A percentile compares a stretch with the other conserved stretches of the same genome.
Conservation (phyloP, 2,113 vertebrate genomes). For the Bettongia penicillata region DNA sequence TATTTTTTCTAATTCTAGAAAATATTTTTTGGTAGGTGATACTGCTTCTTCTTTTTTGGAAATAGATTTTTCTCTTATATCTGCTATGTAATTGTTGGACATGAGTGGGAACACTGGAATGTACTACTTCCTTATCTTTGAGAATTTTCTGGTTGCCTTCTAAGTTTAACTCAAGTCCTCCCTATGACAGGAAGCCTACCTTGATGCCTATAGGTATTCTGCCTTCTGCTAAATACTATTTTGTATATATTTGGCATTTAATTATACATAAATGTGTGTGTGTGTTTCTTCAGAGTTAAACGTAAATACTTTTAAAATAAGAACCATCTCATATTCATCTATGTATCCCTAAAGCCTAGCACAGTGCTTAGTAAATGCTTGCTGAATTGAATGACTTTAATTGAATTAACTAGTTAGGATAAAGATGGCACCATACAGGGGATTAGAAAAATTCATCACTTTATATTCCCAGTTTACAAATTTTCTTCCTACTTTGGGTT, state of each 20-base stretch:
- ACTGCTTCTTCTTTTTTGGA: neutral
- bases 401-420: neutral
- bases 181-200: neutral
- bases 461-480: neutral
- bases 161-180: neutral
- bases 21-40: no score
- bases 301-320: no score
- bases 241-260: neutral
- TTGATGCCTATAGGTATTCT: neutral
- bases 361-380: neutral
- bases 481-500: conserved; percentile 3
- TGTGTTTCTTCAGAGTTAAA: neutral
- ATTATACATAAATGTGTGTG: neutral
- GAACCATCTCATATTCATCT: no score
- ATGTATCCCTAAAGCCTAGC: neutral
- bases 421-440: neutral
- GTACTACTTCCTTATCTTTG: neutral
- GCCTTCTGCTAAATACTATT: neutral
- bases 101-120: neutral
- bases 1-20: no score
- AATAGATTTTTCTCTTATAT: neutral
- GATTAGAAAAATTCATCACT: neutral
- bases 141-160: neutral
- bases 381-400: neutral
- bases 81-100: neutral